Base-by-base conservation (phyloP, 2,888 invertebrate genomes). In the Spodoptera littoralis region DNA sequence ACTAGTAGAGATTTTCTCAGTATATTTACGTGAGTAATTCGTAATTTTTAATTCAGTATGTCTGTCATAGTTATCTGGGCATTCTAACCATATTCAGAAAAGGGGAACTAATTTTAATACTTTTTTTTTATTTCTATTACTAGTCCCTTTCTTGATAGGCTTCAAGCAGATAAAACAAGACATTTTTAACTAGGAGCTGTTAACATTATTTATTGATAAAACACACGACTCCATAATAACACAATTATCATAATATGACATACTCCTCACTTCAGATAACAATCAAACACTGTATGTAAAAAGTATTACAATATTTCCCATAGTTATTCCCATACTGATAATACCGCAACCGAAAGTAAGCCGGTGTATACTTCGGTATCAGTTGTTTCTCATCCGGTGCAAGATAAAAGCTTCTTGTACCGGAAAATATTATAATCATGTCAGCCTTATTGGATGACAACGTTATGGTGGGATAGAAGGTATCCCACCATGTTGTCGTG, bases 311-410 rank as follows among this genome's bases (percentile, higher is more conserved):
- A n/a, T 3, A 47, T 27, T 42, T 55, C 52, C 43, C 65, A 56
- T 44, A 52, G 30, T 18, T 8, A 52, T 67, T 67, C 67, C 52
- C 67, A 67, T 61, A 18, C 67, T 49, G 61, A 67, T 68, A 67
- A 46, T 18, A 47, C 54, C 11, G 43, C 45, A 45, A 53, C 9
- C 13, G 42, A 61, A 52, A 53, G 48, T 49, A 45, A 55, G 55
- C 30, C 45, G 13, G 22, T 44, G 47, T 45, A n/a, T 45, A 50
- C 3, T 12, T 27, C n/a, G 47, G 51, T 67, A 67, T 67, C 52
- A 60, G 42, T 67, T 9, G 55, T 41, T 60, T 56, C 67, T 24
- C 67, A 60, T 67, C 56, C 68, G 67, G 48, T 67, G 1, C n/a
- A 4, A 52, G 60, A 67, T 67, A 67, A 56, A 43, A 18, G 12